Evolutionary conservation across 2,888 invertebrate species (phyloP), one percentile per base, ranked within the genome.

Genomic region (Polymixis flavicincta): DNA sequence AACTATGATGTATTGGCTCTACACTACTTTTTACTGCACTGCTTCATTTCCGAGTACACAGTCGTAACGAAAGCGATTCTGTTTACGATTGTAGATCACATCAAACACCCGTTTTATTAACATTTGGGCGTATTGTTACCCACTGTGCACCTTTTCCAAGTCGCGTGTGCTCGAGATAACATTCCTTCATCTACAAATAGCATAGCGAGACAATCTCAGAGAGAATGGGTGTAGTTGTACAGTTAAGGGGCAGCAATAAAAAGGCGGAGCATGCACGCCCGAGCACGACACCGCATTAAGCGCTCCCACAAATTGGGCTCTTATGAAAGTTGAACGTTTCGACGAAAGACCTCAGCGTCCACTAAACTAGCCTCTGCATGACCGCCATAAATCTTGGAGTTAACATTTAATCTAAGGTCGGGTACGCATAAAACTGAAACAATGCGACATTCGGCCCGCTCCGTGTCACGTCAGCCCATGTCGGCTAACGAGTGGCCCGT

Each of bases 241-340:
- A 94, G 95, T 95, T 95, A 95, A 93, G 95, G 94, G 95, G 94
- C 95, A 95, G 95, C 90, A 94, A 96, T 95, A 96, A 96, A 96
- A 95, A 95, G 95, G 95, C 95, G 95, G 95, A 92, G 94, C 95
- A 94, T 93, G 93, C 93, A 93, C 93, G 93, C 90, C 87, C 89
- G 91, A 86, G 92, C 95, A 95, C 95, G 95, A 95, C 95, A 93
- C 90, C 90, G 91, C 95, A 94, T 94, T 93, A 94, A 94, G 92
- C 89, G 91, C 92, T 91, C 91, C 90, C 93, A 95, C 95, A 95
- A 96, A 95, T 95, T 95, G 94, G 95, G 91, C 94, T 94, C 93
- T 93, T 93, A 94, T 93, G 94, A 95, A 94, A 94, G 92, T 93
- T 93, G 93, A 95, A 94, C 92, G 93, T 94, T 96, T 95, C 95